phyloP scores from a whole-genome alignment of 2,888 invertebrate species.

The Unio delphinus region DNA sequence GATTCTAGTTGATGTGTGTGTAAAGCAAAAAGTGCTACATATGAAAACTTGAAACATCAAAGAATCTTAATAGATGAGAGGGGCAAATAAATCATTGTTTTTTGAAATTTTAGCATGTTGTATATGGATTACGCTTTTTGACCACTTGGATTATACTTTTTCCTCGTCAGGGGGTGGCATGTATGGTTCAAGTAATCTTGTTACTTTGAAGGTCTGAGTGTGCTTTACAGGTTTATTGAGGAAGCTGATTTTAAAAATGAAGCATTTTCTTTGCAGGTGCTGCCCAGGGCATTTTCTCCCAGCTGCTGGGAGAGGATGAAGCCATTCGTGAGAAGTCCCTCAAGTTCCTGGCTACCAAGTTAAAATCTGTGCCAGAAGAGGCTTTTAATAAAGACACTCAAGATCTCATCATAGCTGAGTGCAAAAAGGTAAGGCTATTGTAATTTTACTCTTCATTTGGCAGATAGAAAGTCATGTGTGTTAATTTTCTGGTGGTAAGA shows the following conservation, averaged over 20 bases:
- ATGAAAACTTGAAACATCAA: no score
- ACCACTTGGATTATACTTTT: no score
- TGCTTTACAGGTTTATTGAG: neutral
- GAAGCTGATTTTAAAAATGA: neutral
- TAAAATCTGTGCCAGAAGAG: conserved; percentile 84
- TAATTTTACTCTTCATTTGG: no score
- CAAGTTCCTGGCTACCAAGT: conserved; percentile 87
- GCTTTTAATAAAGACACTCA: conserved; percentile 88
- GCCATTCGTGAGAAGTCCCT: conserved; percentile 88
- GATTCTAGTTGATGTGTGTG: no score
- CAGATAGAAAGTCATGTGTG: no score
- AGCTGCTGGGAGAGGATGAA: conserved; percentile 80
- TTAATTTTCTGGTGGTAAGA: no score
- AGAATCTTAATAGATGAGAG: no score
- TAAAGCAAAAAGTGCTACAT: no score
- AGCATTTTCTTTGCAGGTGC: conserved; percentile 72
- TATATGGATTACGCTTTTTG: no score
- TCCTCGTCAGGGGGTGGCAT: no score
- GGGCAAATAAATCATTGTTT: no score
- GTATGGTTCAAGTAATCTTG: neutral
- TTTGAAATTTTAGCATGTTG: no score
- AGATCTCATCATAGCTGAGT: conserved; percentile 85
- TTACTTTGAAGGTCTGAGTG: neutral
- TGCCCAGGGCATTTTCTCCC: conserved; percentile 80
- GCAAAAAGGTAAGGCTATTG: conserved; percentile 80